Evolutionary conservation across 1,140 invertebrate species (phyloP).

Genomic region (Hycleus phaleratus): DNA sequence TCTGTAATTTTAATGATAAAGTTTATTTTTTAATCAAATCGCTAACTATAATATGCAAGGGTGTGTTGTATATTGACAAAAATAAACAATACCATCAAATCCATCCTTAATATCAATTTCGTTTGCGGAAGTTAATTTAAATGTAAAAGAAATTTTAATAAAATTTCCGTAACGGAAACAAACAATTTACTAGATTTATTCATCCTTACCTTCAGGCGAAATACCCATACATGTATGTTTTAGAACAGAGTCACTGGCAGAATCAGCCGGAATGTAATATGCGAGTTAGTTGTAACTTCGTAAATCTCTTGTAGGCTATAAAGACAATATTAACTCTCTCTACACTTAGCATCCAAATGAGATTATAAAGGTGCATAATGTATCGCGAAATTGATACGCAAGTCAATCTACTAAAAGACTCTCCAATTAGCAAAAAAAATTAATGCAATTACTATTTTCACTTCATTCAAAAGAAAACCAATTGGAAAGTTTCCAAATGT

Average conservation of each 20-base stretch:
- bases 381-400: slow-evolving; percentile 17
- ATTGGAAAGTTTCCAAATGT: slow-evolving; percentile 18
- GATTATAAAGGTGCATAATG: slow-evolving; percentile 27
- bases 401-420: slow-evolving; percentile 13
- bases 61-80: slow-evolving; percentile 15
- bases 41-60: not conserved
- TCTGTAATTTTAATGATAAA: slow-evolving; percentile 38
- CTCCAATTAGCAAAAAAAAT: slow-evolving; percentile 3
- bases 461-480: slow-evolving; percentile 22
- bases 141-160: slow-evolving; percentile 17
- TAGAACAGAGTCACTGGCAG: slow-evolving; percentile 11
- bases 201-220: slow-evolving; percentile 11
- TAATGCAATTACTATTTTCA: slow-evolving; percentile 22
- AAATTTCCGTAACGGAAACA: slow-evolving; percentile 10
- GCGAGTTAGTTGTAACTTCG: slow-evolving; percentile 27
- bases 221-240: slow-evolving; percentile 14
- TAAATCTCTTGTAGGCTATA: slow-evolving; percentile 32
- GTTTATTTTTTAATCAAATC: too few relatives aligned
- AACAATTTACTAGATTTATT: slow-evolving; percentile 18
- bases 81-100: slow-evolving; percentile 11
- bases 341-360: slow-evolving; percentile 24
- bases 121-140: slow-evolving; percentile 14
- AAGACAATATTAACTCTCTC: slow-evolving; percentile 34
- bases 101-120: slow-evolving; percentile 7
- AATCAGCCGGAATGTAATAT: slow-evolving; percentile 30